A percentile compares a stretch with the other conserved stretches of the same genome.
These are phyloP conservation scores for Canis aureus DNA, from an alignment of 2,113 vertebrate genomes.

Conservation along the genomic window DNA sequence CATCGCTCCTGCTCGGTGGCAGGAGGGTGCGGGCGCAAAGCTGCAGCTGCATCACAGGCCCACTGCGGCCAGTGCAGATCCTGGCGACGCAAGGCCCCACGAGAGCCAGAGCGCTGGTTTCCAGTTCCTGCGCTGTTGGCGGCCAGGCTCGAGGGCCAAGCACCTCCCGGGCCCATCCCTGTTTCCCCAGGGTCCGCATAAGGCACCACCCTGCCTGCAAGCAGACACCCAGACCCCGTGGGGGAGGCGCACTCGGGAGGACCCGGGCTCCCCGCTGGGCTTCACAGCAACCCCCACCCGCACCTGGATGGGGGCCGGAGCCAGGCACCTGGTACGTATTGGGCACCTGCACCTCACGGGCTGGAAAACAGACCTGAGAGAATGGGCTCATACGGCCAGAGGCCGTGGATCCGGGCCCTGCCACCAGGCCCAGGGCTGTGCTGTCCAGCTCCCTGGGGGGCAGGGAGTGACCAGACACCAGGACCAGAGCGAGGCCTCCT, in stretches of 20 bases:
- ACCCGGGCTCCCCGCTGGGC: neutral
- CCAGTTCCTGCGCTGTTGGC: fast-evolving
- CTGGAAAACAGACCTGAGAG: neutral
- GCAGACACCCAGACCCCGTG: neutral
- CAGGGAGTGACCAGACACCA: neutral
- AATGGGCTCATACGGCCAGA: neutral
- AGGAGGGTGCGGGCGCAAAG: fast-evolving
- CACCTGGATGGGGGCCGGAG: neutral
- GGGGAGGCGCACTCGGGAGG: neutral
- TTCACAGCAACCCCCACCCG: neutral
- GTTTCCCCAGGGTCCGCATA: neutral
- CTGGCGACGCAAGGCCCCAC: fast-evolving
- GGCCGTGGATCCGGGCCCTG: neutral
- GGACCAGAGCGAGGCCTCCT: neutral
- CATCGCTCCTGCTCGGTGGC: fast-evolving
- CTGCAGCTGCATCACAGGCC: neutral
- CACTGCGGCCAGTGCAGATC: fast-evolving
- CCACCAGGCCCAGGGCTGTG: neutral
- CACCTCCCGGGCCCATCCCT: neutral
- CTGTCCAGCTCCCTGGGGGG: neutral
- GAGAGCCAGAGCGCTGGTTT: too few relatives aligned
- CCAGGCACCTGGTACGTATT: neutral
- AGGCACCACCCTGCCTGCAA: neutral
- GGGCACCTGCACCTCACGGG: neutral
- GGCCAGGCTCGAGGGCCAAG: neutral